Conservation (phyloP, 2,797 vertebrate genomes). For the Macropus fuliginosus region DNA sequence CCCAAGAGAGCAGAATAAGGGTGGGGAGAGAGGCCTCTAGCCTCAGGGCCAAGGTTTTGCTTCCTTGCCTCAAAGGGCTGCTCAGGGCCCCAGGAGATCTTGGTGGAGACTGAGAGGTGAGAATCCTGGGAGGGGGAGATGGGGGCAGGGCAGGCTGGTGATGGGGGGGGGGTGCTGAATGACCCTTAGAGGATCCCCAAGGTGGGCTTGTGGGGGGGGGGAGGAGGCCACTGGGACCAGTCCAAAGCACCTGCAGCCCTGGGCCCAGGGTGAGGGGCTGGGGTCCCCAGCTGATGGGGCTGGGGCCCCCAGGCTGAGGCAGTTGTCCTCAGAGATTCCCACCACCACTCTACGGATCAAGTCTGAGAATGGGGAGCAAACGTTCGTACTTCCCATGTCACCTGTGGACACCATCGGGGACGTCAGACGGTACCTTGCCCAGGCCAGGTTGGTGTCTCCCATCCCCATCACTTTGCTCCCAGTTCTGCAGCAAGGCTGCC, state of each 20-base stretch:
- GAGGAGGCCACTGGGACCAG: not conserved
- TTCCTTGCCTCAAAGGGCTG: constrained; percentile 74
- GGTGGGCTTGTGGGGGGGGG: not conserved
- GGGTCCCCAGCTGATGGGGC: constrained; percentile 53
- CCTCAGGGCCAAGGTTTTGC: constrained; percentile 11
- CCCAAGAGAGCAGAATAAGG: too few relatives aligned
- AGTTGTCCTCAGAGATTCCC: not conserved
- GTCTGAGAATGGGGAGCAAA: constrained; percentile 90
- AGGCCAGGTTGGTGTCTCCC: constrained; percentile 85
- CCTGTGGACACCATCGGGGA: constrained; percentile 90
- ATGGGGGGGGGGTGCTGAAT: not conserved
- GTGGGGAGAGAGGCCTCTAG: not conserved
- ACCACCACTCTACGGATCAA: constrained; percentile 88
- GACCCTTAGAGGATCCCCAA: not conserved
- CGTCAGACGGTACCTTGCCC: constrained; percentile 87
- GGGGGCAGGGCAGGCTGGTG: not conserved
- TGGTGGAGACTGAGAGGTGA: constrained; percentile 88
- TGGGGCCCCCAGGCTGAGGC: constrained; percentile 60
- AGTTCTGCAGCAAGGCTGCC: not conserved
- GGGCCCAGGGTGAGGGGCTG: constrained; percentile 13
- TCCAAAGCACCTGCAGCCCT: not conserved
- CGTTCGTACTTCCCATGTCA: constrained; percentile 88
- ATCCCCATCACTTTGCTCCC: not conserved
- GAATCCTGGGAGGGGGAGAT: constrained; percentile 64
- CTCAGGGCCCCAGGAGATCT: constrained; percentile 71